Evolutionary conservation across 2,113 vertebrate species (phyloP).

Genomic region (Andinoacara biseriatus): DNA sequence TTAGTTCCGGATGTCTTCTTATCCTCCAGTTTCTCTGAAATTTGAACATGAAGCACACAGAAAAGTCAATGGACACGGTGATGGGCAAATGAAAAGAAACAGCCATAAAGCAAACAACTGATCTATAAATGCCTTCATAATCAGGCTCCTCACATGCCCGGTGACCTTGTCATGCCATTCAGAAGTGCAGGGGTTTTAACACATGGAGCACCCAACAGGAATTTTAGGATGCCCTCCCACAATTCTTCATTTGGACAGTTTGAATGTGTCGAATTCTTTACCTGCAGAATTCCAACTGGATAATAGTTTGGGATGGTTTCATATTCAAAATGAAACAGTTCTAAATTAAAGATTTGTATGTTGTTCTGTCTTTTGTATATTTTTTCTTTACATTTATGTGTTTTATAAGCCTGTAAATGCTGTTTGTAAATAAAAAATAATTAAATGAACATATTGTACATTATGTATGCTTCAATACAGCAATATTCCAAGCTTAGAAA

Average conservation of each 20-base stretch:
- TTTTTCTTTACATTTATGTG: background rate
- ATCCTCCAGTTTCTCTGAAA: conserved; percentile 61
- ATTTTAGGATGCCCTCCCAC: background rate
- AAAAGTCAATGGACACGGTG: conserved; percentile 33
- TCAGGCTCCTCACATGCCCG: background rate
- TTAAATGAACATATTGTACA: background rate
- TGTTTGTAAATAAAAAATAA: background rate
- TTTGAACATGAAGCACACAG: conserved; percentile 36
- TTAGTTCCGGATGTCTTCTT: conserved; percentile 70
- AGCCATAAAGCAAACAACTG: background rate
- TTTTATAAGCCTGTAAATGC: background rate
- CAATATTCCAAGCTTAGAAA: background rate
- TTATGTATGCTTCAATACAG: background rate
- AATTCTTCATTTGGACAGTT: background rate
- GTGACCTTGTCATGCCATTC: accelerated
- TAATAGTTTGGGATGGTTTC: background rate
- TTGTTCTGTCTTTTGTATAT: accelerated
- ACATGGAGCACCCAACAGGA: background rate
- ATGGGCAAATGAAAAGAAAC: conserved; percentile 1
- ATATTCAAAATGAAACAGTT: background rate
- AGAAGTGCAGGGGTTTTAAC: accelerated
- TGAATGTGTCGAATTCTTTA: background rate
- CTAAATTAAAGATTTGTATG: background rate
- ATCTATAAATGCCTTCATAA: background rate
- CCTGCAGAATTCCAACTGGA: background rate